Percentiles rank a stretch among this genome's conserved stretches.
These are phyloP conservation scores for Dinoponera quadriceps DNA, from an alignment of 1,140 invertebrate genomes.

Conservation along the genomic window DNA sequence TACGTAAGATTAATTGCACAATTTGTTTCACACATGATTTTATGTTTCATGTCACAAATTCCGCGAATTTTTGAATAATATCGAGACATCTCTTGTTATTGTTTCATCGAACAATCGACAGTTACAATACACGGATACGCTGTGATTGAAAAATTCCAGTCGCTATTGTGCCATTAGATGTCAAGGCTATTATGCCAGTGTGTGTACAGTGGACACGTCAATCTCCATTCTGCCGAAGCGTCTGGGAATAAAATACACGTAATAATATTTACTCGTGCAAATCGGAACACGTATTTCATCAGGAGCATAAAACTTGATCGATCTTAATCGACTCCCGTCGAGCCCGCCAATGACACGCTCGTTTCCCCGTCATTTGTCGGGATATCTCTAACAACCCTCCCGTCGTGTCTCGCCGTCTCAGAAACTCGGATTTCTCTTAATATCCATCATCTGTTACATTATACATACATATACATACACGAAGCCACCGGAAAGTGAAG, in stretches of 20 bases:
- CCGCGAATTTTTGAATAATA: too few species aligned
- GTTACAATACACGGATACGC: too few species aligned
- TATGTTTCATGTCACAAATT: too few species aligned
- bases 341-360: neutral
- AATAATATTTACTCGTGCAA: neutral
- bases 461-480: neutral
- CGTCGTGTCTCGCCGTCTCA: neutral
- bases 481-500: neutral
- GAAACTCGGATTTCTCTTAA: slow-evolving; percentile 44
- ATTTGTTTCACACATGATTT: too few species aligned
- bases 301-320: neutral
- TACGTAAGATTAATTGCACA: too few species aligned
- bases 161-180: neutral
- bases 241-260: neutral
- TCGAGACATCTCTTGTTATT: too few species aligned
- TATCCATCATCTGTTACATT: slow-evolving; percentile 58
- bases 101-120: too few species aligned
- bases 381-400: neutral
- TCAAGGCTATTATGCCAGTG: neutral
- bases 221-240: neutral
- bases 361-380: neutral
- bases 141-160: neutral
- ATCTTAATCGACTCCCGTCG: neutral
- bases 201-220: too few species aligned
- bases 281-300: neutral